Base-by-base conservation (phyloP, 2,888 invertebrate genomes). In the Lasioglossum morio region DNA sequence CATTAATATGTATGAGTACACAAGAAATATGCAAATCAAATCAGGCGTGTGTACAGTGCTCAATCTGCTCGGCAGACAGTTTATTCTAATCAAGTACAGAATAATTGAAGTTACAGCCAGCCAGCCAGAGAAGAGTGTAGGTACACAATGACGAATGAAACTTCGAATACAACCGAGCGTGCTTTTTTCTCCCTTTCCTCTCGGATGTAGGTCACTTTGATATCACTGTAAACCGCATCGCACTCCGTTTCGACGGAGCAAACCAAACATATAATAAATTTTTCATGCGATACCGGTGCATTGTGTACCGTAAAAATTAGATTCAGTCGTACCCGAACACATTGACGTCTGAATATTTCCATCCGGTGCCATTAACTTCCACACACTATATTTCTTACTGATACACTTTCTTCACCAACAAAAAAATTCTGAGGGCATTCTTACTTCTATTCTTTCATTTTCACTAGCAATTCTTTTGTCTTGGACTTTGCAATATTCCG, bases 1-100 rank as follows among this genome's bases (percentile, higher is more conserved):
- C 19, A 69, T 69, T 37, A 69, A 69, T 69, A 69, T 69, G 69
- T 69, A 69, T 69, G 34, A 69, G 69, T 37, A 69, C 37, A 69
- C 69, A 69, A 69, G 37, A 34, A 69, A 37, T 69, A 69, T 37
- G 69, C 37, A 37, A 69, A 69, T 37, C 37, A 23, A 69, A 37
- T 69, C 37, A 37, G 23, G 1, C 69, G 23, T 37, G 37, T 12
- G 37, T 69, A 69, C 69, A 69, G 37, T 37, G 37, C 16, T 69
- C 23, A 37, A 37, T 37, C 69, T n/a, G 70, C n/a, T n/a, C n/a
- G 14, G 70, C n/a, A 70, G 70, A 70, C 70, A 40, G 70, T 40
- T 70, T 37, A 40, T 70, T 70, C 70, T 40, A 70, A 70, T 70
- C 40, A 43, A 40, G 37, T 37, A n/a, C 70, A 70, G 40, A 70